Base-by-base conservation (phyloP, 2,113 vertebrate species). In the Oreochromis aureus region DNA sequence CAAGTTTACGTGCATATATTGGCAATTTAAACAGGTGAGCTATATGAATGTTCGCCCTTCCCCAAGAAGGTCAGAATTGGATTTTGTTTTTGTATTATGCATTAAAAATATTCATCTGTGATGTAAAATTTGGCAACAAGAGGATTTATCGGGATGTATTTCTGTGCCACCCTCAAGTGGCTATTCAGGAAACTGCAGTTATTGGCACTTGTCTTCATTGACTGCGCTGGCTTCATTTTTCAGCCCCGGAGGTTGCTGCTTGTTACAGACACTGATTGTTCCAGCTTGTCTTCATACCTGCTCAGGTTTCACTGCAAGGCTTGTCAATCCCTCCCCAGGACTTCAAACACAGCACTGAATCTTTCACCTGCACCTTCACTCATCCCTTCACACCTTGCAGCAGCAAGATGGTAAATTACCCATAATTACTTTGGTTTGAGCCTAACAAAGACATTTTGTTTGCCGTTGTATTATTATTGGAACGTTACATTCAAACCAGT, bases 271-370 rank as follows among this genome's bases (percentile, higher is more conserved):
- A 51, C 44, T 88, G 81, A 91, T 83, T 93, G 93, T 94, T 95
- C 90, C 63, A 81, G 91, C 94, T 93, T 92, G 93, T 92, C 90
- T 94, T 93, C 93, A 91, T 87, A 93, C 82, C 89, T 93, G 85
- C 91, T 92, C 88, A 87, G 89, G 86, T 95, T 92, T 94, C 90
- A 93, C 90, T 92, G 87, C 56, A 24, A 93, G 86, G 82, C 93
- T 85, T 56, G 92, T 95, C 94, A 93, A 51, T 91, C 87, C 84
- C 83, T 84, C 76, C 46, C 83, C 39, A 56, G 58, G 79, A 95
- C 93, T 91, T 95, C 89, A 93, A 94, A 96, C 53, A n/a, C 78
- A 39, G 48, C 73, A 2, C 63, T 39, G 82, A 92, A 88, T 93
- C 80, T 86, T 85, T 90, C 91, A 89, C 87, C 89, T 90, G 80